phyloP scores from a whole-genome alignment of 2,888 invertebrate genomes.

The Hyppa rectilinea region DNA sequence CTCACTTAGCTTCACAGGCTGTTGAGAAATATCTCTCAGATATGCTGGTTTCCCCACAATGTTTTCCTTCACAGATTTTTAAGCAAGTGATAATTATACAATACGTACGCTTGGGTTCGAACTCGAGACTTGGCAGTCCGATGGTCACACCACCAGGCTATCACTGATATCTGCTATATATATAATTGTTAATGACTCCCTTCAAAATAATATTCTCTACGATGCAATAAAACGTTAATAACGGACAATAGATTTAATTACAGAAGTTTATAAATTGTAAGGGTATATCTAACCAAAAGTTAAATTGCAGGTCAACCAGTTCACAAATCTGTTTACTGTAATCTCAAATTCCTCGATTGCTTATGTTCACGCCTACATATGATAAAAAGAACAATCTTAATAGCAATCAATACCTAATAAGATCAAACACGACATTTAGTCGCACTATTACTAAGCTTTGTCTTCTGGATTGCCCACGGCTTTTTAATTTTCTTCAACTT shows the following conservation, averaged over 20 bases:
- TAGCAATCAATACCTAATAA: not conserved
- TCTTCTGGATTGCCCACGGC: not conserved
- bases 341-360: not conserved
- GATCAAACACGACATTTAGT: not conserved
- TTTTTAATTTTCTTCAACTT: conserved; percentile 1
- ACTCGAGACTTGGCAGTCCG: too few relatives aligned
- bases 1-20: too few relatives aligned
- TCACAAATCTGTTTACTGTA: not conserved
- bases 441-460: not conserved
- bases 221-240: not conserved
- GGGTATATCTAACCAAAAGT: not conserved
- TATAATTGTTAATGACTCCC: too few relatives aligned
- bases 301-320: not conserved
- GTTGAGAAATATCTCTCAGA: too few relatives aligned
- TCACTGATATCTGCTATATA: too few relatives aligned
- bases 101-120: too few relatives aligned
- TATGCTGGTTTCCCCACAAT: too few relatives aligned
- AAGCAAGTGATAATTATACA: too few relatives aligned
- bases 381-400: not conserved
- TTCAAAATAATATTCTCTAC: not conserved
- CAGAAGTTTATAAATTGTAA: not conserved
- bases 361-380: not conserved
- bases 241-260: not conserved
- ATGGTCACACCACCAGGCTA: too few relatives aligned
- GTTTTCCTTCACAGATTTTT: too few relatives aligned